Percentiles rank a stretch among this genome's conserved stretches.
These are phyloP conservation scores for Chunga burmeisteri DNA, from an alignment of 2,113 vertebrate genomes.

Conservation along the genomic window DNA sequence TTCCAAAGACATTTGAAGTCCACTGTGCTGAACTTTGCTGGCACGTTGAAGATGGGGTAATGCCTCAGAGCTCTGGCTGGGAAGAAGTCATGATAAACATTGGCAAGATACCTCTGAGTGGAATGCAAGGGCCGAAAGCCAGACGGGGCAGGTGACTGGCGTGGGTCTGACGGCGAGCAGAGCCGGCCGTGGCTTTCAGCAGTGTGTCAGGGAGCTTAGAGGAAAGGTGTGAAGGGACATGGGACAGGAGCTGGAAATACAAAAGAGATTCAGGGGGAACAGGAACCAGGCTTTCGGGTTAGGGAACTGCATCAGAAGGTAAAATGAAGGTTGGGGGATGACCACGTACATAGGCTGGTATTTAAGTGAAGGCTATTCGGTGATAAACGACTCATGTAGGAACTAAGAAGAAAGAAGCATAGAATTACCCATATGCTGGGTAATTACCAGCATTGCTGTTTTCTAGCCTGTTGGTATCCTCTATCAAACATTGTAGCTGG, in stretches of 20 bases:
- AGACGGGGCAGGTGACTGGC: accelerated
- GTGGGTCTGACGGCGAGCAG: background rate
- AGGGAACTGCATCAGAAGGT: background rate
- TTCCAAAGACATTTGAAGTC: background rate
- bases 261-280: background rate
- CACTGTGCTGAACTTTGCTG: background rate
- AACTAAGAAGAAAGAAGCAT: background rate
- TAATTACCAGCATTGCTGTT: background rate
- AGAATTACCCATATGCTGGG: background rate
- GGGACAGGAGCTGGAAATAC: background rate
- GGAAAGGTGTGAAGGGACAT: background rate
- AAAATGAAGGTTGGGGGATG: background rate
- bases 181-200: background rate
- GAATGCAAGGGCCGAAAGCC: background rate
- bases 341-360: background rate
- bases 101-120: background rate
- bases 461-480: background rate
- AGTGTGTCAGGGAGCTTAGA: accelerated
- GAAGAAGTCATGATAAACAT: background rate
- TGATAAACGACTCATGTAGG: background rate
- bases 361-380: background rate
- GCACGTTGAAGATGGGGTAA: background rate
- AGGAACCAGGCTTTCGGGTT: background rate
- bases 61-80: background rate
- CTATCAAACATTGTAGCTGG: background rate